Base-by-base conservation (phyloP, 2,113 vertebrate genomes). In the Herpetotheres cachinnans region DNA sequence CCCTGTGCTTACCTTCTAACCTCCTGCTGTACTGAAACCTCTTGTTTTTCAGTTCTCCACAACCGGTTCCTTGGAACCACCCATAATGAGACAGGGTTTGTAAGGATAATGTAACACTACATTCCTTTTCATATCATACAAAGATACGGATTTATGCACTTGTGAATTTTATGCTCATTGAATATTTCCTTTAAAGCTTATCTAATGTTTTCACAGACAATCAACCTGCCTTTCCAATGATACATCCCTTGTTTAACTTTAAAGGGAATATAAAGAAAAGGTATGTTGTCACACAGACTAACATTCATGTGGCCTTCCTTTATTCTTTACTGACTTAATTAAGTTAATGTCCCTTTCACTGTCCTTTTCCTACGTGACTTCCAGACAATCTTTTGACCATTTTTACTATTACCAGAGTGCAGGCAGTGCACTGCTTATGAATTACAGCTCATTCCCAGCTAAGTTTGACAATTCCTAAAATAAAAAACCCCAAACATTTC, bases 181-280 rank as follows among this genome's bases (percentile, higher is more conserved):
- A 90, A 26, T 76, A 86, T 86, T 91, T 77, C 58, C 58, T 86
- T 89, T 92, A 82, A 96, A 89, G 80, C 81, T 82, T 95, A 94
- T 84, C 86, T 82, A 82, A 63, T 67, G n/a, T 71, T 94, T 93
- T 82, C 73, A 94, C 83, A 88, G 85, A 85, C 61, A 91, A 74
- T 83, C 80, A 96, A 83, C 46, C 63, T 91, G 89, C 42, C 38
- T 94, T 86, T 89, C 79, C 65, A 89, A 63, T 82, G 62, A 84
- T 47, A 86, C 19, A 77, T 44, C 21, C 76, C 55, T 71, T 86
- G 76, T 78, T 95, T 82, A 94, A 78, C 52, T 90, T 62, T 55
- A 76, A 84, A 85, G 25, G 73, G 49, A 93, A 76, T 44, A 72
- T 58, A 38, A 80, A 78, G 49, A 84, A 88, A 82, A 69, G 63